phyloP scores from a whole-genome alignment of 2,797 vertebrate genomes.

The Eidolon dupreanum region DNA sequence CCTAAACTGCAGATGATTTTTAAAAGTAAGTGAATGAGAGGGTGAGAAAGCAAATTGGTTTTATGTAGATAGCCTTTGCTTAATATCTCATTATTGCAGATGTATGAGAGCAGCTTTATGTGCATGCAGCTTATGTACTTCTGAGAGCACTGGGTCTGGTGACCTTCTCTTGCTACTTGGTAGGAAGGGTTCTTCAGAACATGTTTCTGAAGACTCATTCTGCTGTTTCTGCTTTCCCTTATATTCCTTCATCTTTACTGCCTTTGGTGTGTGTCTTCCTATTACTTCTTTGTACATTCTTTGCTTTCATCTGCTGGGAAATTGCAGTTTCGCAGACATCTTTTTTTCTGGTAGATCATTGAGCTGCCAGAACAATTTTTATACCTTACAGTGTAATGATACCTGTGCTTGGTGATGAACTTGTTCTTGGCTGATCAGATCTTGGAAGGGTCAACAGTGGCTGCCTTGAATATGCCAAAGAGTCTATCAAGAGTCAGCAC shows the following conservation, averaged over 20 bases:
- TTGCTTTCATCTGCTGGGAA: constrained; percentile 10
- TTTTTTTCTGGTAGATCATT: neutral
- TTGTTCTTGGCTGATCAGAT: neutral
- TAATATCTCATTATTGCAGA: neutral
- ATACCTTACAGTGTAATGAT: neutral
- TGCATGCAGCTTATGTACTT: neutral
- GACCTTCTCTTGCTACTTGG: neutral
- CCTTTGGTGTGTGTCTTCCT: neutral
- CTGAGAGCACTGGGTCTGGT: neutral
- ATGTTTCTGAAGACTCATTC: neutral
- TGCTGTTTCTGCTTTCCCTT: neutral
- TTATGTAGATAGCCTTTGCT: neutral
- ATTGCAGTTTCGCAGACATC: neutral
- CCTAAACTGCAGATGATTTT: constrained; percentile 5
- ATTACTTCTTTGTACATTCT: neutral
- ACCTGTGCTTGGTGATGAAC: neutral
- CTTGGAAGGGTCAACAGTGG: neutral
- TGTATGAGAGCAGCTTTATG: neutral
- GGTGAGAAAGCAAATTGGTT: constrained; percentile 21
- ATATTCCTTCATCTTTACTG: neutral
- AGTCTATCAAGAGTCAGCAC: neutral
- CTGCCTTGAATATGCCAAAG: neutral
- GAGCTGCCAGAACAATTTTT: neutral
- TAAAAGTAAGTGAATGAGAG: neutral
- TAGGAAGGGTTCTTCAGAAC: neutral